Percentiles rank a stretch among this genome's conserved stretches.
These are phyloP conservation scores for Drosophila athabasca DNA, from an alignment of 1,140 invertebrate genomes.

Conservation along the genomic window DNA sequence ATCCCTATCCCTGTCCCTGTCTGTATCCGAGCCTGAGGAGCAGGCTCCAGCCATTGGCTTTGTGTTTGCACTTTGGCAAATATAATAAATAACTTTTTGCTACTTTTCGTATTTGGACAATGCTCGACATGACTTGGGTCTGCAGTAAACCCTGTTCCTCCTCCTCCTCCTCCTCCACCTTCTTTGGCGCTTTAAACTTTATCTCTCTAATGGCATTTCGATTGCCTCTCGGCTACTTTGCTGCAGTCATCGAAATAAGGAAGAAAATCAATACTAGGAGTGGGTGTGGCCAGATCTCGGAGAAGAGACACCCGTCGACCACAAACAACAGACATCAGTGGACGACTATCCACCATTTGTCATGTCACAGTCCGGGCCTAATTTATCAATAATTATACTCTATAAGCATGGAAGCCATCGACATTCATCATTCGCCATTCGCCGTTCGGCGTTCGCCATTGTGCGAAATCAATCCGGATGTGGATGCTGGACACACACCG, in stretches of 20 bases:
- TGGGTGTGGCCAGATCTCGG: too few species aligned
- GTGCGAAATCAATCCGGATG: conserved; percentile 57
- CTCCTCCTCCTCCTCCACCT: conserved; percentile 3
- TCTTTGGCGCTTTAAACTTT: conserved; percentile 65
- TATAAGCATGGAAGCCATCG: conserved; percentile 36
- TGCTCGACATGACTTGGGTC: conserved; percentile 47
- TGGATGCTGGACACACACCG: conserved; percentile 28
- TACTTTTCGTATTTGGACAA: conserved; percentile 75
- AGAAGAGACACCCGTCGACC: conserved; percentile 19
- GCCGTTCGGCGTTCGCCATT: conserved; percentile 44
- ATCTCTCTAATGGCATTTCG: conserved; percentile 66
- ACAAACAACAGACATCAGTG: conserved; percentile 51
- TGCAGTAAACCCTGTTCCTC: background rate
- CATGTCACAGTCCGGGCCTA: conserved; percentile 56
- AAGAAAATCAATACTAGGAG: conserved; percentile 54
- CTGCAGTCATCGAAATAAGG: conserved; percentile 24
- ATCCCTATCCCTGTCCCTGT: background rate
- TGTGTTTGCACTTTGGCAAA: conserved; percentile 65
- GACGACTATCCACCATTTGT: conserved; percentile 63
- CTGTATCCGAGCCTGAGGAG: background rate
- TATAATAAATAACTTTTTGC: conserved; percentile 80
- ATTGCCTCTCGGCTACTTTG: conserved; percentile 50
- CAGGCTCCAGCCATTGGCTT: background rate
- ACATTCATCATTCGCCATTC: conserved; percentile 50
- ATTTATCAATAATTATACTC: conserved; percentile 74